phyloP scores from a whole-genome alignment of 2,113 vertebrate species.

The Brachyhypopomus occidentalis region DNA sequence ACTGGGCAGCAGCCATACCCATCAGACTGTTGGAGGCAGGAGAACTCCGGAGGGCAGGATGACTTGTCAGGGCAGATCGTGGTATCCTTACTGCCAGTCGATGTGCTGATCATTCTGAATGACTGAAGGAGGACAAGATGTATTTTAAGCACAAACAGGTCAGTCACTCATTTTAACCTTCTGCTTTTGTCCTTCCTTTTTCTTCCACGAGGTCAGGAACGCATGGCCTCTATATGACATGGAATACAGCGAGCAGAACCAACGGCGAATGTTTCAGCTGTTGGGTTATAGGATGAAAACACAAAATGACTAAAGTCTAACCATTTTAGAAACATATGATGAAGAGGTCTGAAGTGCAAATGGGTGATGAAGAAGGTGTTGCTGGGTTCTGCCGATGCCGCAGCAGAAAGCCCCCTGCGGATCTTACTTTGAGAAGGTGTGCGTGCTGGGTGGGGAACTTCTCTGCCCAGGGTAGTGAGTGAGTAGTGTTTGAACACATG shows the following conservation, averaged over 20 bases:
- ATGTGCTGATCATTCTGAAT: constrained; percentile 68
- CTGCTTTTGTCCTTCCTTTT: no score
- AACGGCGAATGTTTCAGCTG: not conserved
- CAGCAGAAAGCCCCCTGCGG: not conserved
- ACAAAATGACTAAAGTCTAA: not conserved
- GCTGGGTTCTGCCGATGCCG: not conserved
- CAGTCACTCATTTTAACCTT: no score
- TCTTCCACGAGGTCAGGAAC: no score
- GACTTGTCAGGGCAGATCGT: constrained; percentile 57
- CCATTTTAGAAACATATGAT: not conserved
- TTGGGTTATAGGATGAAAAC: not conserved
- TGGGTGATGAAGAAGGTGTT: not conserved
- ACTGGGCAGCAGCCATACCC: constrained; percentile 70
- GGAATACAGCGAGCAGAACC: not conserved
- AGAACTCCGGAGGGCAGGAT: constrained; percentile 69
- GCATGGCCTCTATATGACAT: not conserved
- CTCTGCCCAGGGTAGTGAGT: constrained; percentile 59
- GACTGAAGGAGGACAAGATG: constrained; percentile 58
- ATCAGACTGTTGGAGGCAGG: constrained; percentile 61
- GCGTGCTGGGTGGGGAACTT: constrained; percentile 40
- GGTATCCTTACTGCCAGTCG: constrained; percentile 58
- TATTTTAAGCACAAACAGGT: not conserved
- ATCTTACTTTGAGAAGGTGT: constrained; percentile 61
- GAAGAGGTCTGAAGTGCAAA: not conserved
- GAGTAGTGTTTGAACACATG: constrained; percentile 62